Evolutionary conservation across 2,797 vertebrate species (phyloP), one percentile per base, ranked within the genome.

Genomic region (Neosilurus mollespiculum): DNA sequence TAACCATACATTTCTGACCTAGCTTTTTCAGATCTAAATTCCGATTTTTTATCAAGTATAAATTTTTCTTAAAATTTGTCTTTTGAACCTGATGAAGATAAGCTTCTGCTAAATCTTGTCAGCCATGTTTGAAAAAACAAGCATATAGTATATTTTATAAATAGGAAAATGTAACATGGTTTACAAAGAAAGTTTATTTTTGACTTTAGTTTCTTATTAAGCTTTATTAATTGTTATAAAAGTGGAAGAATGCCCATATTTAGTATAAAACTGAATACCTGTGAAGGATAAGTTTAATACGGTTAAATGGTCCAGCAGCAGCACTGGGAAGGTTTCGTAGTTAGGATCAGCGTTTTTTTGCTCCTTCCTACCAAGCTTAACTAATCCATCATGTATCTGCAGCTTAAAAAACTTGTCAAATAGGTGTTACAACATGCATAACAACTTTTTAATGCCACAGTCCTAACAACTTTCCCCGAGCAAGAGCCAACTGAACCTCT

Each of bases 341-440:
- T 14, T 49, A 49, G 76, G 14, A n/a, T 37, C 12, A 43, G 11
- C 10, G 0, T 43, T 61, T 61, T 4, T 77, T 43, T 62, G 58
- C 34, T n/a, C 14, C 49, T 62, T 78, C 58, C 15, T 49, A 49
- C 62, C 37, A 78, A 24, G 34, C 59, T 78, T 62, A 78, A 64
- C 49, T 62, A 62, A 62, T 49, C 15, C 9, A 51, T 51, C 34
- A 51, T 64, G 59, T 51, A 43, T 18, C 22, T 49, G 37, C 24
- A 49, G 15, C 43, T 78, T 51, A 53, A 37, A 65, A 67, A 81
- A 58, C 24, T 16, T 49, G 65, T 70, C 51, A 0, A n/a, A 16
- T 81, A 37, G 24, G 30, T 81, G 78, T 66, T 80, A 59, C 20
- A 59, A 59, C 64, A 80, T 69, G 79, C 54, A 58, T 9, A 58